These are phyloP conservation scores for Aphelenchoides avenae DNA, from an alignment of 1,140 invertebrate species.

Conservation along the genomic window DNA sequence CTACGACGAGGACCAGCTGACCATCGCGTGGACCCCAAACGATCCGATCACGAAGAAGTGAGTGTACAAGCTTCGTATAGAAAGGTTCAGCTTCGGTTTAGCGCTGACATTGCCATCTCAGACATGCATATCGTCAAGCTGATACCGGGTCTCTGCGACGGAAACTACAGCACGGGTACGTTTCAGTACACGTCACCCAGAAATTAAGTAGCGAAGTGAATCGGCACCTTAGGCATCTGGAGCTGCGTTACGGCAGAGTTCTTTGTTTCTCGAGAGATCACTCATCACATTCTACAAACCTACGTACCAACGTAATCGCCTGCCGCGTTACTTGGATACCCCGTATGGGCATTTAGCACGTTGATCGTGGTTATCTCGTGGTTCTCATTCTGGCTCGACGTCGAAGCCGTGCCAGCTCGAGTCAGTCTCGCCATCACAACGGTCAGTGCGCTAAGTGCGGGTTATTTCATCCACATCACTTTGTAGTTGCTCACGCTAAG, in stretches of 20 bases:
- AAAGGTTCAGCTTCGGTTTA: too few relatives aligned
- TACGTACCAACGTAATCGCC: conserved; percentile 71
- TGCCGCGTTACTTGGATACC: conserved; percentile 4
- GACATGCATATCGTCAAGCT: conserved; percentile 54
- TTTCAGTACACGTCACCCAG: conserved; percentile 23
- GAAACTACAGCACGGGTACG: conserved; percentile 53
- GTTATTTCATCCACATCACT: not conserved
- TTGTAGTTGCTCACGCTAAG: conserved; percentile 59
- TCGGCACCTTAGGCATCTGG: conserved; percentile 64
- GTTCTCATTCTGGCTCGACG: conserved; percentile 69
- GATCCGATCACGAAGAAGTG: conserved; percentile 53
- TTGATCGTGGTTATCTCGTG: conserved; percentile 78
- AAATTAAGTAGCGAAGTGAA: not conserved
- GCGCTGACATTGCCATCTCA: conserved; percentile 47
- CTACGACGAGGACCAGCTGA: conserved; percentile 52
- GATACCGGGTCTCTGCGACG: conserved; percentile 53
- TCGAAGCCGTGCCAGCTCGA: conserved; percentile 74
- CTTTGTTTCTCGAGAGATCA: conserved; percentile 78
- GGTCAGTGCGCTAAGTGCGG: conserved; percentile 1
- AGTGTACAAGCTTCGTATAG: conserved; percentile 39
- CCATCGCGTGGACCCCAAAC: conserved; percentile 45
- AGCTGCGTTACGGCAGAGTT: conserved; percentile 71
- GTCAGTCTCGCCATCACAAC: conserved; percentile 77
- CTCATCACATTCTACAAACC: conserved; percentile 77
- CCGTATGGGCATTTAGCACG: conserved; percentile 45